Percentiles rank a stretch among this genome's conserved stretches.
These are phyloP conservation scores for Cataglyphis rosenhaueri DNA, from an alignment of 2,888 invertebrate genomes.

Conservation along the genomic window DNA sequence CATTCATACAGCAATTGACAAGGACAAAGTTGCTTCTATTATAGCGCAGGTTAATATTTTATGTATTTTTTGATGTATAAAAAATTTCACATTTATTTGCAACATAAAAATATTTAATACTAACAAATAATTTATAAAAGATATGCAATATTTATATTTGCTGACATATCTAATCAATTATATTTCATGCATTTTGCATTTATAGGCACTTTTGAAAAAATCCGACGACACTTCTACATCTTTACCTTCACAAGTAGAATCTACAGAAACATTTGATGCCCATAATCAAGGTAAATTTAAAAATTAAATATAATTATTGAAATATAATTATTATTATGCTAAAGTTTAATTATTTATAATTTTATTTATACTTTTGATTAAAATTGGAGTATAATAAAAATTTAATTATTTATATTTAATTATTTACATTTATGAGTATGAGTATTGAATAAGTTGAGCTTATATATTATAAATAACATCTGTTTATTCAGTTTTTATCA, in stretches of 20 bases:
- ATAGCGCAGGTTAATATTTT: slow-evolving; percentile 88
- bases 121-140: background rate
- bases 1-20: slow-evolving; percentile 90
- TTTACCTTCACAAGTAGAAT: slow-evolving; percentile 74
- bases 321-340: background rate
- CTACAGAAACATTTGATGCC: slow-evolving; percentile 80
- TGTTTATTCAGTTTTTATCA: slow-evolving; percentile 4
- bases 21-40: slow-evolving; percentile 91
- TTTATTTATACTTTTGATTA: background rate
- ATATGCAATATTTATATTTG: background rate
- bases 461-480: background rate
- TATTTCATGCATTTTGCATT: slow-evolving; percentile 52
- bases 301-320: background rate
- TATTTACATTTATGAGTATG: background rate
- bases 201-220: slow-evolving; percentile 82
- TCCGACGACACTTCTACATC: slow-evolving; percentile 77
- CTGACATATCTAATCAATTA: background rate
- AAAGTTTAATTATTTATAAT: background rate
- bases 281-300: slow-evolving; percentile 81
- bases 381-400: background rate
- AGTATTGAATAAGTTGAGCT: background rate
- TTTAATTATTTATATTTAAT: background rate
- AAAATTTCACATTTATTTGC: slow-evolving; percentile 6
- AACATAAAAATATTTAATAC: slow-evolving; percentile 11
- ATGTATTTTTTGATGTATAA: slow-evolving; percentile 10